A percentile compares a stretch with the other conserved stretches of the same genome.
These are phyloP conservation scores for Salvator merianae DNA, from an alignment of 2,113 vertebrate genomes.

Conservation along the genomic window DNA sequence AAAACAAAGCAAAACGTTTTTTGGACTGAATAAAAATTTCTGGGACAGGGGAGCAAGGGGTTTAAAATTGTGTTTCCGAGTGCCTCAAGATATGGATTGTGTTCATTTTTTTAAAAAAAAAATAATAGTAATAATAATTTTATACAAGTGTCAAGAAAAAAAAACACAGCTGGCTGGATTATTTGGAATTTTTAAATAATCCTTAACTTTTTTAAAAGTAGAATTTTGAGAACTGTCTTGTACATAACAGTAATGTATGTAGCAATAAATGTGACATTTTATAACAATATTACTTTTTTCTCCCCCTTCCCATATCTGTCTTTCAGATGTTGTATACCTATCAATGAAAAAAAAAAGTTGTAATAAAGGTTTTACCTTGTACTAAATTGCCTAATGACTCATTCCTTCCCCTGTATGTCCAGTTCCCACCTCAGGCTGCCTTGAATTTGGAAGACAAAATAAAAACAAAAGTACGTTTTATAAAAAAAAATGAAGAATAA, in stretches of 20 bases:
- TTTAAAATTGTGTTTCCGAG: conserved; percentile 75
- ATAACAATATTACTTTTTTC: conserved; percentile 83
- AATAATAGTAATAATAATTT: conserved; percentile 64
- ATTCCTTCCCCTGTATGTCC: neutral
- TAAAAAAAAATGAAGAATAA: too few species aligned
- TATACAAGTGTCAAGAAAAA: conserved; percentile 71
- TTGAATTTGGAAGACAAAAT: too few species aligned
- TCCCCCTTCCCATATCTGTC: conserved; percentile 75
- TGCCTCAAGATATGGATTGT: conserved; percentile 75
- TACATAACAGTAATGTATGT: conserved; percentile 96
- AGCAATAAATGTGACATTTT: conserved; percentile 97
- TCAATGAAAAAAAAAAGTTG: conserved; percentile 48
- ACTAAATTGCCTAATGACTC: neutral
- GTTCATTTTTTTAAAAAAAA: conserved; percentile 68
- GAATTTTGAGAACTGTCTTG: conserved; percentile 87
- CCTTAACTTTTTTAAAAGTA: conserved; percentile 86
- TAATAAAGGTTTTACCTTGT: conserved; percentile 66
- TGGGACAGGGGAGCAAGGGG: conserved; percentile 33
- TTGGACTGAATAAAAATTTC: conserved; percentile 62
- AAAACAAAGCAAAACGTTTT: conserved; percentile 18
- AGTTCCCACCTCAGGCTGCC: too few species aligned
- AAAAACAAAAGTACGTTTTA: too few species aligned
- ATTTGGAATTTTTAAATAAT: conserved; percentile 79
- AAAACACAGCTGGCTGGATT: conserved; percentile 82
- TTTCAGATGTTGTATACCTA: conserved; percentile 86